phyloP scores from a whole-genome alignment of 1,140 invertebrate genomes.

The Mercenaria mercenaria region DNA sequence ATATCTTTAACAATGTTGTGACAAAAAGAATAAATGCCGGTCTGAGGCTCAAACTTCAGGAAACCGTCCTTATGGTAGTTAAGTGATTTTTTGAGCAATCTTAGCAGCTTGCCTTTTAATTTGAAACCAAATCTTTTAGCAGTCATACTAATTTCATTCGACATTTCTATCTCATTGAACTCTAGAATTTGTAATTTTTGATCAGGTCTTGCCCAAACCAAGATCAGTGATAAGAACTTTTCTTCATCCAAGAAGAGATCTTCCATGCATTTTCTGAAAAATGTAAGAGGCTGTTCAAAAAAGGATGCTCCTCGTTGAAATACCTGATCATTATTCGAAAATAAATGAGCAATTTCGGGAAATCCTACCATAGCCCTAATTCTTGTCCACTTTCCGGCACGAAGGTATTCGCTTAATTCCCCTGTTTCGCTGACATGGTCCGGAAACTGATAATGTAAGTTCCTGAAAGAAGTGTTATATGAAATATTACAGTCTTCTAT shows the following conservation, averaged over 20 bases:
- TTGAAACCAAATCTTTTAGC: background rate
- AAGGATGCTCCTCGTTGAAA: background rate
- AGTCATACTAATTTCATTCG: background rate
- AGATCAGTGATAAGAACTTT: background rate
- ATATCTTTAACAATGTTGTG: conserved; percentile 18
- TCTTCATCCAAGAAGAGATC: conserved; percentile 6
- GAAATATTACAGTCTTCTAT: background rate
- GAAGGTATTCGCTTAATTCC: background rate
- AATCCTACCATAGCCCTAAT: background rate
- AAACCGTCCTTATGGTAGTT: background rate
- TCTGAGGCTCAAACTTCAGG: background rate
- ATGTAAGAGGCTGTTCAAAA: background rate
- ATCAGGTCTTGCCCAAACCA: conserved; percentile 9
- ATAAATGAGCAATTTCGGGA: conserved; percentile 13
- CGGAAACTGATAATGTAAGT: background rate
- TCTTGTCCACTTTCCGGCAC: background rate
- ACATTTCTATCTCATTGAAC: background rate
- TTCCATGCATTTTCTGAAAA: conserved; percentile 36
- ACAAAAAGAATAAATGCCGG: conserved; percentile 1
- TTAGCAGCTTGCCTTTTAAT: background rate
- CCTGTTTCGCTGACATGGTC: background rate
- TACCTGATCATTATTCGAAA: background rate
- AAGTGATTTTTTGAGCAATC: background rate
- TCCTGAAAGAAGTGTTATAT: background rate
- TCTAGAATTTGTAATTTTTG: background rate